Conservation (phyloP, 92 coral and sea anemone genomes). For the Heliopora coerulea region DNA sequence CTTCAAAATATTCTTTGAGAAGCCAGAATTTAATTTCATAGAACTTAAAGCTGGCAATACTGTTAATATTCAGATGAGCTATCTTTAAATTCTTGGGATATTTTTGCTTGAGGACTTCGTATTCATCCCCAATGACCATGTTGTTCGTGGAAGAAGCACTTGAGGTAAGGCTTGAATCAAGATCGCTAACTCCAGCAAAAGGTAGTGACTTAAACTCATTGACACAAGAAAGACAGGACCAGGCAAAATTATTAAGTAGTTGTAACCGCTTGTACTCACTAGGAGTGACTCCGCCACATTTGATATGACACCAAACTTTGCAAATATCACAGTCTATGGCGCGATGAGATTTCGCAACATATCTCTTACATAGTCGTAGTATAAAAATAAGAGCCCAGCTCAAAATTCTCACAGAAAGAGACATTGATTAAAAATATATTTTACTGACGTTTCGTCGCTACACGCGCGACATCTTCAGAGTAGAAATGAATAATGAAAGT, state of each 20-base stretch:
- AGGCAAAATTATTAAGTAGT: not conserved
- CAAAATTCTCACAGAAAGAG: too few relatives aligned
- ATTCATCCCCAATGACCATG: too few relatives aligned
- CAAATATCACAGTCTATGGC: conserved; percentile 11
- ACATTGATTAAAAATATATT: too few relatives aligned
- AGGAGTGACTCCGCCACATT: conserved; percentile 36
- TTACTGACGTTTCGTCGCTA: too few relatives aligned
- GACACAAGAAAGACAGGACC: not conserved
- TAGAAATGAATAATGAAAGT: too few relatives aligned
- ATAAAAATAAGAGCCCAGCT: too few relatives aligned
- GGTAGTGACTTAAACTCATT: too few relatives aligned
- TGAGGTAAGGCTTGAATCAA: too few relatives aligned
- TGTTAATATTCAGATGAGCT: conserved; percentile 45
- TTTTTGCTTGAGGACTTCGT: not conserved
- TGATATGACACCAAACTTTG: conserved; percentile 20
- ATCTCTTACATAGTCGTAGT: too few relatives aligned
- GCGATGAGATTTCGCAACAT: conserved; percentile 27
- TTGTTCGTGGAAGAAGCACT: too few relatives aligned
- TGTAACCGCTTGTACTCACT: conserved; percentile 7
- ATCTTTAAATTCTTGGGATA: conserved; percentile 38
- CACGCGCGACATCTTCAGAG: too few relatives aligned
- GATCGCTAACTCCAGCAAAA: too few relatives aligned
- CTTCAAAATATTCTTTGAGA: conserved; percentile 21
- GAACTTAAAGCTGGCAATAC: conserved; percentile 50
- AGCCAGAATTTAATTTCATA: conserved; percentile 30